Percentiles rank a stretch among this genome's conserved stretches.
Evolutionary conservation across 2,888 invertebrate genomes (phyloP).

Genomic region (Hyposoter didymator): DNA sequence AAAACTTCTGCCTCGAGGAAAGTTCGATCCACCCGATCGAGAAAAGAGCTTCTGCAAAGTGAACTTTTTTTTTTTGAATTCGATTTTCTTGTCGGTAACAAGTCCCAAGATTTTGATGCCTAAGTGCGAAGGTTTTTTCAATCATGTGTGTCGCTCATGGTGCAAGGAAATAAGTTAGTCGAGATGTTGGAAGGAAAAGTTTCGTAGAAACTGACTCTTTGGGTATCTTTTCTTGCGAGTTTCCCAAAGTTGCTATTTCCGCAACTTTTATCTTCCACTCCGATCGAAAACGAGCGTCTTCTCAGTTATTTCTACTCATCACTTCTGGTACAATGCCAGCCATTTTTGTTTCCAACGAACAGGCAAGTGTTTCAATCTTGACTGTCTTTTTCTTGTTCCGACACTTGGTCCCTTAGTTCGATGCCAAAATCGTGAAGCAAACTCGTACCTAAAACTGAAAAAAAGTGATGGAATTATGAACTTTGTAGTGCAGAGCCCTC

Average conservation of each 20-base stretch:
- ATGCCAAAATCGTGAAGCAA: background rate
- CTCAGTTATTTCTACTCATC: constrained; percentile 18
- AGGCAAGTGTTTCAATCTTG: background rate
- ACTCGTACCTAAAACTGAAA: background rate
- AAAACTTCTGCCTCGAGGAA: background rate
- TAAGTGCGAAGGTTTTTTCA: constrained; percentile 7
- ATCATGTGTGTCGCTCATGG: background rate
- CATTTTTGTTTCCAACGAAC: background rate
- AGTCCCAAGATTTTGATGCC: background rate
- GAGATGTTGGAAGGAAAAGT: background rate
- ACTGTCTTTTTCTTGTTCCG: background rate
- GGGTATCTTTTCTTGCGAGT: constrained; percentile 15
- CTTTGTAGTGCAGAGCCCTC: background rate
- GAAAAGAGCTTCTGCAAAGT: background rate
- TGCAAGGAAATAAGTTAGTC: background rate
- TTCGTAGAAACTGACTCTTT: constrained; percentile 24
- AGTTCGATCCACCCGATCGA: background rate
- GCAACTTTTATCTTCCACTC: background rate
- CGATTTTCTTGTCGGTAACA: constrained; percentile 5
- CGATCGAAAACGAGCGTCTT: constrained; percentile 6
- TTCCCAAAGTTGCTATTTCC: constrained; percentile 8
- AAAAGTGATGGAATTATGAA: background rate
- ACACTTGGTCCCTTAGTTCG: background rate
- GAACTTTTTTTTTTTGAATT: constrained; percentile 8
- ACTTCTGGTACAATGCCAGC: constrained; percentile 19